Percentiles rank a stretch among this genome's conserved stretches.
phyloP scores from a whole-genome alignment of 2,113 vertebrate species.

The Jaculus jaculus region DNA sequence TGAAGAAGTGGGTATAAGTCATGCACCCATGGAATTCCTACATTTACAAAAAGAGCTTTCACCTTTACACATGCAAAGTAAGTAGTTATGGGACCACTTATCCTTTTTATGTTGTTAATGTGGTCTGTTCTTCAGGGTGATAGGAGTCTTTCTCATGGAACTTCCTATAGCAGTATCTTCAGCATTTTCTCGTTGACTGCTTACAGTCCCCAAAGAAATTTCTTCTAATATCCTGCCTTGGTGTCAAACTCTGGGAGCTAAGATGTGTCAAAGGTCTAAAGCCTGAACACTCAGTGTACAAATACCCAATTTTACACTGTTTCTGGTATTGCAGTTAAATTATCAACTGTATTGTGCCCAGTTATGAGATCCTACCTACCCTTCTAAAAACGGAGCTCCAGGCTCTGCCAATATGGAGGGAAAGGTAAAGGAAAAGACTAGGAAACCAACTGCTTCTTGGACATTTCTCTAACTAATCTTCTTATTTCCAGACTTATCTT shows the following conservation, averaged over 20 bases:
- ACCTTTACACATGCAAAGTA: background rate
- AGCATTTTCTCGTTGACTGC: background rate
- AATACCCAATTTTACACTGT: background rate
- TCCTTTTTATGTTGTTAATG: background rate
- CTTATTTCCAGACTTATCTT: background rate
- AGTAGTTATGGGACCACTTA: background rate
- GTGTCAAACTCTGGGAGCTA: background rate
- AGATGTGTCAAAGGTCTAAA: background rate
- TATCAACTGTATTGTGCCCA: background rate
- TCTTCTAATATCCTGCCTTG: background rate
- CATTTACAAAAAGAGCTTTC: background rate
- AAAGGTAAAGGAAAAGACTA: background rate
- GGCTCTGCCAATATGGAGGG: background rate
- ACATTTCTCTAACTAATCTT: background rate
- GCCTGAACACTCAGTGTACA: background rate
- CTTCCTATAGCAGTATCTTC: background rate
- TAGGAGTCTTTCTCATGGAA: background rate
- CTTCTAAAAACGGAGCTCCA: background rate
- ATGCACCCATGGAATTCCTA: background rate
- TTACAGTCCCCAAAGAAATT: background rate
- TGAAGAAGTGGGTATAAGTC: background rate
- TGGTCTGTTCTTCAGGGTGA: background rate
- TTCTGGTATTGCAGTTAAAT: background rate
- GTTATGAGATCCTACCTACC: background rate
- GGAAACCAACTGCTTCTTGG: background rate